These are phyloP conservation scores for Anaspis maculata DNA, from an alignment of 2,888 invertebrate species.

Conservation along the genomic window DNA sequence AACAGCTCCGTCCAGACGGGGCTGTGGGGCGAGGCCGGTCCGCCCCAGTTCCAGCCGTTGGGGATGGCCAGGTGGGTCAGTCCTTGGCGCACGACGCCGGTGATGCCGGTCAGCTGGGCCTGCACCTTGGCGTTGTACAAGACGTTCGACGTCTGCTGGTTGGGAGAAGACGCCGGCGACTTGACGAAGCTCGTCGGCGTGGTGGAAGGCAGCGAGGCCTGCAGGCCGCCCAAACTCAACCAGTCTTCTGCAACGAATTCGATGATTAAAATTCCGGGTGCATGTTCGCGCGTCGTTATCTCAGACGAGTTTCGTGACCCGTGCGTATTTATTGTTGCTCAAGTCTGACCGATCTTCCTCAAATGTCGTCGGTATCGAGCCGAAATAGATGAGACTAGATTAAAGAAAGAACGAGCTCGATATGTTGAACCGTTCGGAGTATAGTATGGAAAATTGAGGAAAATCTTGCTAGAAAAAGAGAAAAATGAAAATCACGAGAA, in stretches of 20 bases:
- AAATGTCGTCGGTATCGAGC: too few species aligned
- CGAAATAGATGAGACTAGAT: too few species aligned
- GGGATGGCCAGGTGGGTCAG: slow-evolving; percentile 72
- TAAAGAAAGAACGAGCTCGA: background rate
- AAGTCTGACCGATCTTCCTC: slow-evolving; percentile 1
- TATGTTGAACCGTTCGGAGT: too few species aligned
- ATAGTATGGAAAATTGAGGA: too few species aligned
- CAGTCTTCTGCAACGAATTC: slow-evolving; percentile 20
- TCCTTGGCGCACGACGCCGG: slow-evolving; percentile 61
- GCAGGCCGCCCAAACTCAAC: slow-evolving; percentile 26
- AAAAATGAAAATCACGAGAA: too few species aligned
- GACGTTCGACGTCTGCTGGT: slow-evolving; percentile 23
- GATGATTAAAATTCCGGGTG: slow-evolving; percentile 6
- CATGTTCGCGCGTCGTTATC: slow-evolving; percentile 1
- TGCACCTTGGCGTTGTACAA: slow-evolving; percentile 25
- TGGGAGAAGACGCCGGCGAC: slow-evolving; percentile 5
- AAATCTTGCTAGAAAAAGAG: too few species aligned
- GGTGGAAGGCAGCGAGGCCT: slow-evolving; percentile 27
- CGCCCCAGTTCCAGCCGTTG: slow-evolving; percentile 78
- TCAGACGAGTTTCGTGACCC: too few species aligned
- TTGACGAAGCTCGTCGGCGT: slow-evolving; percentile 24
- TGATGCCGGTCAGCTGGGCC: slow-evolving; percentile 44
- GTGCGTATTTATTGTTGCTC: slow-evolving; percentile 3
- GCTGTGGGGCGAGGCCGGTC: slow-evolving; percentile 63
- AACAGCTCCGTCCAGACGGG: slow-evolving; percentile 70